Conservation (phyloP, 2,113 vertebrate genomes). For the Apeltes quadracus region DNA sequence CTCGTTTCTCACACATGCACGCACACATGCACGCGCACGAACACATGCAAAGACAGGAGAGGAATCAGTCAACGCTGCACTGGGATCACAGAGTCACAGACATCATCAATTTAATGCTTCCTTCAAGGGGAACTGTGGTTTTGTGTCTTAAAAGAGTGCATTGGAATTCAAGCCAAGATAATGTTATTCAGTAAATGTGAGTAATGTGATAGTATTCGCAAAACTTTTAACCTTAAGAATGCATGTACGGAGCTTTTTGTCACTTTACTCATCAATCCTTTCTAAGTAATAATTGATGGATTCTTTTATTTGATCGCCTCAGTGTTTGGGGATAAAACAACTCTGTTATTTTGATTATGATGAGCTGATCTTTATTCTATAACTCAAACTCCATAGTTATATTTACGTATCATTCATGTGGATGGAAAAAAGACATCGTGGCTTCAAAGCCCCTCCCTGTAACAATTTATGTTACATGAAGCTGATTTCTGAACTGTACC, state of each 20-base stretch:
- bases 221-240: slow-evolving; percentile 33
- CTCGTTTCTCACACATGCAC: slow-evolving; percentile 41
- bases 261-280: neutral
- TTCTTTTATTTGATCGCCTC: neutral
- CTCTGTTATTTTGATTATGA: slow-evolving; percentile 4
- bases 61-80: slow-evolving; percentile 52
- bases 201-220: slow-evolving; percentile 16
- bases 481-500: slow-evolving; percentile 52
- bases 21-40: neutral
- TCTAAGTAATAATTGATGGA: neutral
- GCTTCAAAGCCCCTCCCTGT: slow-evolving; percentile 32
- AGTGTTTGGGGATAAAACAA: neutral
- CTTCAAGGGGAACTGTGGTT: slow-evolving; percentile 43
- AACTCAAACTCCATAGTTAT: slow-evolving; percentile 15
- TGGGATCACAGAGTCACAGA: slow-evolving; percentile 53
- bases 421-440: slow-evolving; percentile 5
- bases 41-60: slow-evolving; percentile 17
- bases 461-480: slow-evolving; percentile 53
- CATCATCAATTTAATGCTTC: slow-evolving; percentile 47
- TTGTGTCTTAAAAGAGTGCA: slow-evolving; percentile 33
- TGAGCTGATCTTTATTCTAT: neutral
- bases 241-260: neutral
- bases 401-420: slow-evolving; percentile 32
- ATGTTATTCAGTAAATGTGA: slow-evolving; percentile 40
- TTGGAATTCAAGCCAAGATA: slow-evolving; percentile 42